Base-by-base conservation (phyloP, 1,140 invertebrate genomes). In the Trachymyrmex septentrionalis region DNA sequence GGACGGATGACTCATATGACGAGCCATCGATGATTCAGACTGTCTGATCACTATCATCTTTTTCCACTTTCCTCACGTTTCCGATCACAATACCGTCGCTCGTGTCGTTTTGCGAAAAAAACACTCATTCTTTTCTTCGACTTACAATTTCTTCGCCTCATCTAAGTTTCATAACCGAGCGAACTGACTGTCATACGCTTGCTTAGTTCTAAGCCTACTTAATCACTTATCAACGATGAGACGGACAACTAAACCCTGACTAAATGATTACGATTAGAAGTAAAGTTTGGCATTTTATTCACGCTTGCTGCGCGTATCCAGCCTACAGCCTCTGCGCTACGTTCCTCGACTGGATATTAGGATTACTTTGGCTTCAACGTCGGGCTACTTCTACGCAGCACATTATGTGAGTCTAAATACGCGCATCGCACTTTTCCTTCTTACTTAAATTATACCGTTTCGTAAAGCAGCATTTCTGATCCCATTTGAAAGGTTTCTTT, bases 1-100 rank as follows among this genome's bases (percentile, higher is more conserved):
- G 92, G 88, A 92, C 92, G 88, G 89, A 92, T 92, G 89, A 91
- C 89, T 90, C 91, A 71, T 44, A 16, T 72, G 38, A 86, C 85
- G 77, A 92, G 88, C 77, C 91, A 92, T 88, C 91, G 76, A 89
- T 77, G 77, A 86, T 88, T 91, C 82, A 75, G 67, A 86, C 66
- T 82, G 86, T 66, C 73, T 87, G 88, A 90, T 66, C 66, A 77
- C 48, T 57, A 86, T 88, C 82, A 30, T 75, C 48, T 50, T 12
- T 72, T n/a, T 66, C 61, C 16, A 30, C 59, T 61, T 10, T 30
- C 24, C 4, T 38, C 55, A 10, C 27, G 7, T 77, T 63, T 30
- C 48, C 64, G 5, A 66, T 34, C 30, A 34, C n/a, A 34, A 19
- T 19, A 30, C 55, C 19, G 38, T 69, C 38, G 12, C 3, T 16